These are phyloP conservation scores for Agonum fuliginosum DNA, from an alignment of 2,888 invertebrate genomes.

Conservation along the genomic window DNA sequence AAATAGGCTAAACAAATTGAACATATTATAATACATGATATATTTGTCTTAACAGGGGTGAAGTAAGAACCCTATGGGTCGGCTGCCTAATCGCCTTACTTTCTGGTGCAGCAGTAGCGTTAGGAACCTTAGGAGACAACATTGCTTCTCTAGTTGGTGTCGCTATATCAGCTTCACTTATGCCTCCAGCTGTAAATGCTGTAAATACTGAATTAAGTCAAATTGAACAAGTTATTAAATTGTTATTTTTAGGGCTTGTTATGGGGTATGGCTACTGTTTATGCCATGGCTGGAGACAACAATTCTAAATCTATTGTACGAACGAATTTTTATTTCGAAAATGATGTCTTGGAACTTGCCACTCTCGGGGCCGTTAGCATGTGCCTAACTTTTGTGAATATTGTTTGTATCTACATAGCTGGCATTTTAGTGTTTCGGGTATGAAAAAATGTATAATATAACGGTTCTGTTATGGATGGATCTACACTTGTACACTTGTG, in stretches of 20 bases:
- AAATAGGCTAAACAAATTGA: too few relatives aligned
- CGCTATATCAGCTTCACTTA: constrained; percentile 86
- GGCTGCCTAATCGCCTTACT: constrained; percentile 85
- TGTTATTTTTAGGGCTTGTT: constrained; percentile 75
- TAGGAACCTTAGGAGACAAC: constrained; percentile 86
- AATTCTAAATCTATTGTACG: constrained; percentile 72
- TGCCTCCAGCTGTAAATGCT: constrained; percentile 88
- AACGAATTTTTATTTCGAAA: constrained; percentile 75
- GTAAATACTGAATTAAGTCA: constrained; percentile 69
- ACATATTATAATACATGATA: too few relatives aligned
- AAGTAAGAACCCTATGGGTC: constrained; percentile 80
- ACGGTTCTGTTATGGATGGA: too few relatives aligned
- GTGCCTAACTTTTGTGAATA: constrained; percentile 83
- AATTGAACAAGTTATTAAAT: constrained; percentile 20
- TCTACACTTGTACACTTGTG: too few relatives aligned
- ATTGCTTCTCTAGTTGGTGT: constrained; percentile 87
- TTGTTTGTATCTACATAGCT: constrained; percentile 82
- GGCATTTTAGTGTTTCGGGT: constrained; percentile 84
- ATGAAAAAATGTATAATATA: constrained; percentile 59
- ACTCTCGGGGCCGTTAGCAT: constrained; percentile 82
- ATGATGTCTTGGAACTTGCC: constrained; percentile 78
- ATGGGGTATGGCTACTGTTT: constrained; percentile 79
- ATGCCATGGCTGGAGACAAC: constrained; percentile 73
- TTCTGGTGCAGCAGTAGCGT: constrained; percentile 85
- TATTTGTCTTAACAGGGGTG: too few relatives aligned